Conservation (phyloP, 2,888 invertebrate genomes). For the Suillia variegata region DNA sequence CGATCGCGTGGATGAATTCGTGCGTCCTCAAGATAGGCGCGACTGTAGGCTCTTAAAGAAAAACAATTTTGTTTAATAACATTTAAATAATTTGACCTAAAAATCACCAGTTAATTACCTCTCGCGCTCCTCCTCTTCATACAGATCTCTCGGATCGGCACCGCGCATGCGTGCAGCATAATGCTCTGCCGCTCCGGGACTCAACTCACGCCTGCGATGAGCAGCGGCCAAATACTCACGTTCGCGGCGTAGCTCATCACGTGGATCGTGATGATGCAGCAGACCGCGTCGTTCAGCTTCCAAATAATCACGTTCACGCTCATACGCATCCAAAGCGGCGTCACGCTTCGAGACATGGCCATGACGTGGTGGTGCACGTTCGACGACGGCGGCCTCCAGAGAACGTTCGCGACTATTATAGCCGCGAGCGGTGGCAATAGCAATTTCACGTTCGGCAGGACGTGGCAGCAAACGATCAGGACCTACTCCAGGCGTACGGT, state of each 20-base stretch:
- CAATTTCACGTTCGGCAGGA: conserved; percentile 69
- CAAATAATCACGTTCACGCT: conserved; percentile 43
- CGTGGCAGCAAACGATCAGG: conserved; percentile 69
- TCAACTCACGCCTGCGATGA: conserved; percentile 52
- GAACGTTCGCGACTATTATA: conserved; percentile 57
- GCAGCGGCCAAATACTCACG: conserved; percentile 42
- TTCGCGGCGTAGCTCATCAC: conserved; percentile 54
- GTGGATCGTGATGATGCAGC: conserved; percentile 39
- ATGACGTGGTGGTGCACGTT: conserved; percentile 31
- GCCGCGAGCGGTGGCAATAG: conserved; percentile 63
- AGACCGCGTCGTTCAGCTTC: conserved; percentile 49
- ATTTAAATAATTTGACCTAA: too few relatives aligned
- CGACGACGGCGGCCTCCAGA: conserved; percentile 45
- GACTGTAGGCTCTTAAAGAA: conserved; percentile 46
- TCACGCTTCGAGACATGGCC: conserved; percentile 49
- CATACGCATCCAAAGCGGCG: conserved; percentile 50
- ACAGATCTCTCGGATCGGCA: conserved; percentile 53
- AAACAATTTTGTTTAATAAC: background rate
- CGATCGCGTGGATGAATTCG: conserved; percentile 48
- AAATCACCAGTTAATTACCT: conserved; percentile 36
- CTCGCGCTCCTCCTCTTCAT: conserved; percentile 55
- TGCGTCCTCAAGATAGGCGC: conserved; percentile 49
- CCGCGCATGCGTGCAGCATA: conserved; percentile 48
- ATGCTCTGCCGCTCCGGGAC: conserved; percentile 50
- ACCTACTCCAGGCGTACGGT: conserved; percentile 31